phyloP scores from a whole-genome alignment of 1,140 invertebrate species.

The silkworm (Bombyx mori) region DNA sequence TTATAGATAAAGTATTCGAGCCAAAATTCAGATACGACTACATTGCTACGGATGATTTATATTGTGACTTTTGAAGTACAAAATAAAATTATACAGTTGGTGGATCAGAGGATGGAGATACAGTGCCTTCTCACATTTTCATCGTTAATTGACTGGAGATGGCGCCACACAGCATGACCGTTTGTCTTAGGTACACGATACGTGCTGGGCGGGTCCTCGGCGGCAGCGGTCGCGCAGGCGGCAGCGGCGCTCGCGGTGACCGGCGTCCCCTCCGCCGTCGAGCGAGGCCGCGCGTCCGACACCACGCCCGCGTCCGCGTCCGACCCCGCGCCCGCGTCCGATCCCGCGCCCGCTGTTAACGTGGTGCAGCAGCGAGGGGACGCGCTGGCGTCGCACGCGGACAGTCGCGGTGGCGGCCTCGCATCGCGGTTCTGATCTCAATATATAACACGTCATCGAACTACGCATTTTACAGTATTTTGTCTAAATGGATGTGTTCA shows the following conservation, averaged over 20 bases:
- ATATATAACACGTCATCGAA: too few species aligned
- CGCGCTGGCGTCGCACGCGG: conserved; percentile 73
- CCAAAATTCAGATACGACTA: too few species aligned
- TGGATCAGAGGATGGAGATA: too few species aligned
- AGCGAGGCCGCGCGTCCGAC: conserved; percentile 16
- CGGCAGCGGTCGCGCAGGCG: conserved; percentile 29
- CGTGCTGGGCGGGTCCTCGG: conserved; percentile 39
- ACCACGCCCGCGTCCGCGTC: conserved; percentile 6
- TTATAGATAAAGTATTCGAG: too few species aligned
- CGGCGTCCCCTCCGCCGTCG: conserved; percentile 17
- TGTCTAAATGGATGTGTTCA: too few species aligned
- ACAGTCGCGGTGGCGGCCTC: conserved; percentile 76
- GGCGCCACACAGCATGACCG: too few species aligned
- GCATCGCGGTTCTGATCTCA: conserved; percentile 72
- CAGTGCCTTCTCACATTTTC: too few species aligned
- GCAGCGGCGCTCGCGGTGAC: conserved; percentile 23
- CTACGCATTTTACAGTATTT: too few species aligned
- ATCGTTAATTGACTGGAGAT: too few species aligned
- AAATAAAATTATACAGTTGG: too few species aligned
- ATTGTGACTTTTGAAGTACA: too few species aligned
- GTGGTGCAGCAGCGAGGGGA: conserved; percentile 73
- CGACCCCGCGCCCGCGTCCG: conserved; percentile 8
- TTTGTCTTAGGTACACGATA: conserved; percentile 33
- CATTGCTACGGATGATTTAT: too few species aligned
- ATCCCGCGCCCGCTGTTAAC: conserved; percentile 54